Evolutionary conservation across 2,888 invertebrate genomes (phyloP), one percentile per base, ranked within the genome.

Genomic region (Nymphalis polychloros): DNA sequence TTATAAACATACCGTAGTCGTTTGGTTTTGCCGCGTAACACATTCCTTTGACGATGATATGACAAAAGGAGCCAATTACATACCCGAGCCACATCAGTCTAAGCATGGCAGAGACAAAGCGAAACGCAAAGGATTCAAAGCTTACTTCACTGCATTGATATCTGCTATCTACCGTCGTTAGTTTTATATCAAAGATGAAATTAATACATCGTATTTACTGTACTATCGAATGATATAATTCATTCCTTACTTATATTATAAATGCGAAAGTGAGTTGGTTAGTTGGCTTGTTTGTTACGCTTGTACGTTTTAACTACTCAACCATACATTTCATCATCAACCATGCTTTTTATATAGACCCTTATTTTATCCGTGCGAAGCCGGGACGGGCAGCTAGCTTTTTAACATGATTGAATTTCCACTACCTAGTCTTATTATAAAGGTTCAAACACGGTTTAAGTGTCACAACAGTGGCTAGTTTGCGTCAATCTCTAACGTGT

Each of bases 21-120:
- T 55, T 55, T 55, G 53, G 31, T 55, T 17, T 17, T 7, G 23
- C 13, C 27, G 53, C 17, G 53, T 31, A 55, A 55, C 53, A 55
- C 27, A 55, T 57, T 57, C 35, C 57, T 57, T 57, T 57, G 57
- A 57, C 35, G 57, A 41, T 41, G 57, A 57, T 35, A 10, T 57
- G 57, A 57, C 57, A 57, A 57, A 57, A 35, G 57, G 57, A 35
- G n/a, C 55, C 57, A 57, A 57, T 57, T 57, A 57, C 57, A 57
- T 57, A 57, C 35, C 35, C 19, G 8, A 41, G 35, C 35, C 57
- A 31, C 57, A 57, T 57, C 53, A 55, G 53, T 55, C 57, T 19
- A 13, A 41, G 35, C 57, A 17, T 8, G 13, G n/a, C 20, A 27
- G 31, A 17, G n/a, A 35, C 55, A 41, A 57, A 41, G 41, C 57